phyloP scores from a whole-genome alignment of 2,113 vertebrate genomes.

The Corythaeola cristata region DNA sequence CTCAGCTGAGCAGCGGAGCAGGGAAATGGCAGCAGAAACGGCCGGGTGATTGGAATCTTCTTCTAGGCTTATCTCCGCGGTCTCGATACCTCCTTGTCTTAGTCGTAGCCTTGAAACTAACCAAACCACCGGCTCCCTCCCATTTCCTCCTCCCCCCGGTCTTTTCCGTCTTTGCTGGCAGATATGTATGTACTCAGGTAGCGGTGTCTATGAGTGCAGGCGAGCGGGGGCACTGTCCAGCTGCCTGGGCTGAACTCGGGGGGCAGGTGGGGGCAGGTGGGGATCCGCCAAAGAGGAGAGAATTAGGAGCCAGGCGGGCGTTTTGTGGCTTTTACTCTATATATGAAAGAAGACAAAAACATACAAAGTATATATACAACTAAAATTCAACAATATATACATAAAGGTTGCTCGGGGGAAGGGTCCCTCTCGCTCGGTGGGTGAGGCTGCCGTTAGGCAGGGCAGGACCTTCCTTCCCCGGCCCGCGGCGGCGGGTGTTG shows the following conservation, averaged over 20 bases:
- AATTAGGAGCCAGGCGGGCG: conserved; percentile 76
- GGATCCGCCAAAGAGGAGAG: conserved; percentile 9
- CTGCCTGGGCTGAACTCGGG: not conserved
- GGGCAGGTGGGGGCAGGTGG: not conserved
- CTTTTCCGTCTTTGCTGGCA: not conserved
- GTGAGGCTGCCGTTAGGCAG: conserved; percentile 20
- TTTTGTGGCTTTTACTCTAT: conserved; percentile 95
- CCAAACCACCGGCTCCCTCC: not conserved
- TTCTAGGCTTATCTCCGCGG: not conserved
- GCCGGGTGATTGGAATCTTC: not conserved
- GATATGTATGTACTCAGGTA: not conserved
- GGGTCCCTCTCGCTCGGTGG: conserved; percentile 70
- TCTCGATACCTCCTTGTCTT: not conserved
- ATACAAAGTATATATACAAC: conserved; percentile 99
- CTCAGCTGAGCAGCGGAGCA: not conserved
- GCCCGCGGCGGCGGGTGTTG: conserved; percentile 24
- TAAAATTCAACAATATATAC: conserved; percentile 98
- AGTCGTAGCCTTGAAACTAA: not conserved
- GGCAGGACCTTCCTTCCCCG: conserved; percentile 38
- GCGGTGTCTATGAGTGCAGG: not conserved
- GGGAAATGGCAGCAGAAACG: not conserved
- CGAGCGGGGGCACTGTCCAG: not conserved
- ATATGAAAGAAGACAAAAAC: conserved; percentile 97
- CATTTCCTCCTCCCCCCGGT: not conserved
- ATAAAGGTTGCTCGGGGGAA: conserved; percentile 86